phyloP scores from a whole-genome alignment of 2,888 invertebrate genomes.

The Microplitis deprimator region DNA sequence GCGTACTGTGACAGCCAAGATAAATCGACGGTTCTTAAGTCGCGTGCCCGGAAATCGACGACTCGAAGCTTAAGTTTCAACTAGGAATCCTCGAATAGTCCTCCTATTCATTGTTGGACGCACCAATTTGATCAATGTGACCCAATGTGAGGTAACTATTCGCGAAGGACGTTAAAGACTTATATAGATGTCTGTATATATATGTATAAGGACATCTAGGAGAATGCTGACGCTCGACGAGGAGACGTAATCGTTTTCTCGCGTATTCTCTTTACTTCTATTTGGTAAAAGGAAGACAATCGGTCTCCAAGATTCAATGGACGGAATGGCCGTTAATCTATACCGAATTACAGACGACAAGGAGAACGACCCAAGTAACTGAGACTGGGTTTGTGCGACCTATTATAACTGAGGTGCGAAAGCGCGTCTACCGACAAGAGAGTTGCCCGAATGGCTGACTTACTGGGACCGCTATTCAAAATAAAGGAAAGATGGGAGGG shows the following conservation, averaged over 20 bases:
- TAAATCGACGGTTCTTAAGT: conserved; percentile 47
- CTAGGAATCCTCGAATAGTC: conserved; percentile 56
- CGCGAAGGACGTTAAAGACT: background rate
- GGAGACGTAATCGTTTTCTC: conserved; percentile 6
- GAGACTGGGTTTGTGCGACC: conserved; percentile 15
- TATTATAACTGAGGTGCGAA: conserved; percentile 36
- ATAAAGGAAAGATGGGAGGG: background rate
- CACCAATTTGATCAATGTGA: conserved; percentile 63
- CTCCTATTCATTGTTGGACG: conserved; percentile 64
- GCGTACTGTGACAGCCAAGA: conserved; percentile 45
- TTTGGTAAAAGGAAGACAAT: conserved; percentile 53
- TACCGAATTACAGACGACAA: conserved; percentile 43
- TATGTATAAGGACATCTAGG: background rate
- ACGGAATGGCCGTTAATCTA: conserved; percentile 58
- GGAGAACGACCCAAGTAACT: background rate
- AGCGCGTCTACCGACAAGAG: conserved; percentile 15
- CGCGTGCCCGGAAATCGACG: conserved; percentile 48
- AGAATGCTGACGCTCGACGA: conserved; percentile 13
- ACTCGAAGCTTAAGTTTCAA: conserved; percentile 47
- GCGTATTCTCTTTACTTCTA: conserved; percentile 20
- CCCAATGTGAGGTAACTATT: conserved; percentile 29
- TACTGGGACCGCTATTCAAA: background rate
- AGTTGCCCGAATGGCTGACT: conserved; percentile 18
- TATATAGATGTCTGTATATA: no score
- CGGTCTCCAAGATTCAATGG: conserved; percentile 58